Evolutionary conservation across 2,888 invertebrate genomes (phyloP).

Genomic region (Pecten maximus): DNA sequence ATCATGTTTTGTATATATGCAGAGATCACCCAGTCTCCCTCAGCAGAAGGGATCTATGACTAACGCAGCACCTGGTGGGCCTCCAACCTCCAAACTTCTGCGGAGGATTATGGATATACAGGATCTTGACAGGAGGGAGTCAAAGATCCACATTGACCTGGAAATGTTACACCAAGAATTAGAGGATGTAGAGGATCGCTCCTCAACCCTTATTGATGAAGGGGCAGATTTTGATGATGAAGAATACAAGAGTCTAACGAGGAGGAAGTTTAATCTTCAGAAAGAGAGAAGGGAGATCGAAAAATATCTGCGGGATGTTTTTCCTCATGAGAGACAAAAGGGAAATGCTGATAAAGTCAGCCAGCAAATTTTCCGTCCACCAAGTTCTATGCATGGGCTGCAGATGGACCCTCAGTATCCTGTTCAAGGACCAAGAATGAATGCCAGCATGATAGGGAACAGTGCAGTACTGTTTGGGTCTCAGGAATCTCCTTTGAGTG

Average conservation of each 20-base stretch:
- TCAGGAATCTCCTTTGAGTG: neutral
- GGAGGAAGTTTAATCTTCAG: conserved; percentile 65
- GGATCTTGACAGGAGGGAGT: conserved; percentile 63
- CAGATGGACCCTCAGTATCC: neutral
- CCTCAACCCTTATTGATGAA: conserved; percentile 63
- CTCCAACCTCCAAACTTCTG: conserved; percentile 59
- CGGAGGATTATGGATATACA: conserved; percentile 60
- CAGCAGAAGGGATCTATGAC: neutral
- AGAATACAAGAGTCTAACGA: conserved; percentile 62
- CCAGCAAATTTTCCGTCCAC: conserved; percentile 44
- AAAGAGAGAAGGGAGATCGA: conserved; percentile 64
- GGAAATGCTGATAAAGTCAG: conserved; percentile 36
- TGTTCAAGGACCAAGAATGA: neutral
- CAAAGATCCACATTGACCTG: conserved; percentile 64
- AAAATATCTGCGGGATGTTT: conserved; percentile 61
- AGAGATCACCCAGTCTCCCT: neutral
- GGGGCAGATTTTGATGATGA: conserved; percentile 68
- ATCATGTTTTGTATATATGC: no score
- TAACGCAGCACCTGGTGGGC: conserved; percentile 53
- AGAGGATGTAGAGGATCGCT: conserved; percentile 60
- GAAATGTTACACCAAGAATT: conserved; percentile 66
- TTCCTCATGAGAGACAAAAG: neutral
- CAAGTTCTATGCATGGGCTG: neutral
- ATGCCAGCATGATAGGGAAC: neutral
- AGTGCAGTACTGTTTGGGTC: neutral